These are phyloP conservation scores for Lacerta agilis DNA, from an alignment of 2,797 vertebrate genomes.

Conservation along the genomic window DNA sequence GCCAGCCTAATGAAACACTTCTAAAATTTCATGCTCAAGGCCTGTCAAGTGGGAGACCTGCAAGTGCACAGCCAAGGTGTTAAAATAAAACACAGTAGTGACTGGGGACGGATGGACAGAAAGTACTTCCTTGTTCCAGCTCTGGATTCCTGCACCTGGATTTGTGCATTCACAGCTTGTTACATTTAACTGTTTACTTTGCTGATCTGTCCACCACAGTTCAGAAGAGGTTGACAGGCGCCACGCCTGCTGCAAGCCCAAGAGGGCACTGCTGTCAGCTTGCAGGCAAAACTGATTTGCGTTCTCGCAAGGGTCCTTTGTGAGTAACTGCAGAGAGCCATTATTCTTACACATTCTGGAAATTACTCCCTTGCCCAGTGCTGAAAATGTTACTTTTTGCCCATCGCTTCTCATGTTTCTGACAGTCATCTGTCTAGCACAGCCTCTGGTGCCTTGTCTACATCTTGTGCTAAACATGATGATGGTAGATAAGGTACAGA, in stretches of 20 bases:
- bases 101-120: too few species aligned
- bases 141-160: neutral
- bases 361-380: neutral
- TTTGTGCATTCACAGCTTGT: too few species aligned
- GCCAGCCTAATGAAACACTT: neutral
- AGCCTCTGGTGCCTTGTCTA: neutral
- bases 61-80: neutral
- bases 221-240: constrained; percentile 5
- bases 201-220: neutral
- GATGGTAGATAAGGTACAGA: neutral
- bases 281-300: too few species aligned
- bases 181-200: neutral
- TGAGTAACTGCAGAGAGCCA: neutral
- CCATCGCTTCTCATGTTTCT: neutral
- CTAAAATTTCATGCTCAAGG: too few species aligned
- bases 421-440: too few species aligned
- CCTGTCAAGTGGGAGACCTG: too few species aligned
- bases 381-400: neutral
- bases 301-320: neutral
- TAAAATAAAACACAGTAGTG: too few species aligned
- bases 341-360: too few species aligned
- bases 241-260: neutral
- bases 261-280: neutral
- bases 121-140: neutral
- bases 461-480: neutral